Conservation (phyloP, 2,113 vertebrate species). For the Nothoprocta perdicaria region DNA sequence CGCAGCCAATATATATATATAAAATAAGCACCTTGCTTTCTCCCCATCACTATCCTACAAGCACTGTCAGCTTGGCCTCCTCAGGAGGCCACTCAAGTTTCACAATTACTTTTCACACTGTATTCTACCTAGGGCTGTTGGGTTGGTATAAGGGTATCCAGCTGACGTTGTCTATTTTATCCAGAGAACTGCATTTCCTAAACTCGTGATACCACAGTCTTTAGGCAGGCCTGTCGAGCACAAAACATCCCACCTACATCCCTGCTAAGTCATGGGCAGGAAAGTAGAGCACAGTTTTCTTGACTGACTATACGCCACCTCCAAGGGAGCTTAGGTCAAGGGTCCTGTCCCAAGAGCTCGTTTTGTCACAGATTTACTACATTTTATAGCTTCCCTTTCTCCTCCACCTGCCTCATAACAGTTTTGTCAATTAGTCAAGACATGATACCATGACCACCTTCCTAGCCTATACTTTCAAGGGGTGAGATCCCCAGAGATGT, state of each 20-base stretch:
- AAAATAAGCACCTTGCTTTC: neutral
- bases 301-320: neutral
- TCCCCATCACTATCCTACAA: neutral
- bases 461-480: neutral
- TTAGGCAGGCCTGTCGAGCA: neutral
- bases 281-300: no score
- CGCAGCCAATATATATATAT: neutral
- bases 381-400: neutral
- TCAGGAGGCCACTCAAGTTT: neutral
- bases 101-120: neutral
- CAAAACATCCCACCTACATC: no score
- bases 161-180: neutral
- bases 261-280: no score
- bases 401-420: neutral
- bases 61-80: neutral
- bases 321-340: neutral
- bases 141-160: fast-evolving
- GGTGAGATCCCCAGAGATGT: neutral
- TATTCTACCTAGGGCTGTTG: no score
- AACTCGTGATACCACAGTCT: neutral
- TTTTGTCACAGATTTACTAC: neutral
- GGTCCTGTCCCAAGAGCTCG: neutral
- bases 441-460: neutral
- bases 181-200: neutral
- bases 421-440: neutral